Base-by-base conservation (phyloP, 2,113 vertebrate genomes). In the Channa maculata region DNA sequence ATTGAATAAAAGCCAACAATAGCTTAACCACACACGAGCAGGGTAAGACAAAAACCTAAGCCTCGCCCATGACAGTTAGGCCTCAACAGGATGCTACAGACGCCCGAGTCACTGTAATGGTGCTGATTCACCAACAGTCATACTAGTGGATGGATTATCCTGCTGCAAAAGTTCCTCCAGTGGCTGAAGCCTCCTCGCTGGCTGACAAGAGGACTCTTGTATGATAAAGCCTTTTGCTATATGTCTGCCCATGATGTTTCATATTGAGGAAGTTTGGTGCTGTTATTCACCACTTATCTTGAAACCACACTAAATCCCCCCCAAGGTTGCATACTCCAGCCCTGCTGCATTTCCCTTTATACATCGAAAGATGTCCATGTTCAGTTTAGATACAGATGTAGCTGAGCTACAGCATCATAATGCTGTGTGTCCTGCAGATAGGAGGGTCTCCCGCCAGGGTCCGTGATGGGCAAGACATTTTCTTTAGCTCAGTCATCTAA, bases 281-380 rank as follows among this genome's bases (percentile, higher is more conserved):
- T 54, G 75, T 44, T 62, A 80, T 51, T 82, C 12, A 61, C 11
- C 64, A 55, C 87, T 93, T 93, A 93, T 93, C 92, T 89, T 7
- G 11, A 64, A 61, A 59, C 2, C 63, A 64, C 89, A 90, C 70
- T 77, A 82, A 70, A 68, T 69, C 71, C 85, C 82, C 78, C 58
- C 55, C 50, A n/a, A 15, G n/a, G 61, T 49, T 36, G 67, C 65
- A 49, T 7, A 59, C 65, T 75, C 36, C 50, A 67, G 43, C 68
- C 53, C 66, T 24, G 49, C 60, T 34, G 49, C 24, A 37, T 59
- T 71, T 82, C 55, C 83, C 72, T 60, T 72, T 49, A n/a, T 58
- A 77, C 82, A 74, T 85, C 76, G 63, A 62, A 53, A 51, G 37
- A 79, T 77, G 72, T 63, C 62, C 52, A 68, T 80, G 89, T 86